Base-by-base conservation (phyloP, 1,140 invertebrate species). In the Gonatopus flavifemur region DNA sequence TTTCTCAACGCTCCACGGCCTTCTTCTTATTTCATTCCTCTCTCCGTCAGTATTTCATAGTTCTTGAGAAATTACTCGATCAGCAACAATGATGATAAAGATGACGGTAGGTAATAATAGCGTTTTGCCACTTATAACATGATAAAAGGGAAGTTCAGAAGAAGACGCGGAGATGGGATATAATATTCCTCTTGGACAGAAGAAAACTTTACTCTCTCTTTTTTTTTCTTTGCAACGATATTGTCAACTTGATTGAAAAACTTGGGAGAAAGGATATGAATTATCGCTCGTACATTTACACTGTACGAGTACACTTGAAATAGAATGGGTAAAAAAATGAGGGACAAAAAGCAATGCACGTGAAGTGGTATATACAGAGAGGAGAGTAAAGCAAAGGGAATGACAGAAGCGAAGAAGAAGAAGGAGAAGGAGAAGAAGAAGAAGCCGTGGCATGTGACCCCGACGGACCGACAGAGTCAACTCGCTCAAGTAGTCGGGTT, bases 401-500 rank as follows among this genome's bases (percentile, higher is more conserved):
- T n/a, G 30, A 32, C 24, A 45, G 44, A 37, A 24, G 16, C 12
- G n/a, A 9, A 21, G 38, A 46, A 45, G 43, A 46, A 39, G 37
- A 44, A 45, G 43, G 51, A 45, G 49, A 51, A 52, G 35, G 35
- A 51, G 52, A 49, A 51, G 52, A 44, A 59, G 61, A 64, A 65
- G 67, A 66, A 62, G 68, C 58, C 66, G 60, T 57, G 72, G 72
- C 72, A 75, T 71, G 71, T 76, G 74, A 76, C 72, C 74, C 64
- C 70, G 50, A 63, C n/a, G 58, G 56, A 73, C 66, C 66, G 67
- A 50, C 67, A 55, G 59, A 76, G 72, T 76, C 72, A 76, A 75
- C 72, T 75, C 69, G 71, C 74, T 74, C 65, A 76, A 76, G 72
- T 76, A 76, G 74, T 63, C 67, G 69, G 69, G 67, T 63, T 62